Evolutionary conservation across 2,888 invertebrate species (phyloP), one percentile per base, ranked within the genome.

Genomic region (Eumerus sabulonum): DNA sequence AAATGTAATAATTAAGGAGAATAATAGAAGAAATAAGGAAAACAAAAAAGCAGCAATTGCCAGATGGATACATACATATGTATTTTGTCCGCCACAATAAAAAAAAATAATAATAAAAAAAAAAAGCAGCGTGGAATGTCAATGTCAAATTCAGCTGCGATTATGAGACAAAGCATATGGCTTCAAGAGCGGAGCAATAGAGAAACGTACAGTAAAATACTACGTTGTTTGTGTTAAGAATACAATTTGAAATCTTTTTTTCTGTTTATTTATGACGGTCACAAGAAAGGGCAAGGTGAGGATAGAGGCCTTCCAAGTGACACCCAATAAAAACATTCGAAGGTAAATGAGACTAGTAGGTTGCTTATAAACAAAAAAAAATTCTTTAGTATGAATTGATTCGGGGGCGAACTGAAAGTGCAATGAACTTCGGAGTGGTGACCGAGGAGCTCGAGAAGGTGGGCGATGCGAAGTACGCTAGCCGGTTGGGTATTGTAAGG

Each of bases 111-210:
- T 45, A 51, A 59, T 51, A 59, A 44, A 59, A 19, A 68, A 18
- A 40, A 40, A 60, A 14, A 53, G 53, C 9, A 38, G 35, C 51
- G 53, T 54, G 67, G 48, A 76, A 70, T 76, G 35, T 67, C 76
- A 76, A 38, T 60, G 67, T 74, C 56, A 67, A 54, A 44, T 56
- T 36, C 14, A 35, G 36, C 16, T 50, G 14, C 12, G 9, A 9
- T 17, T 17, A 27, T 35, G 36, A 18, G 54, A 71, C 1, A 17
- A 17, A 42, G 13, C 13, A 57, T 50, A 12, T 7, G 17, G 14
- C 35, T 12, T 9, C 12, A 11, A 35, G 44, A 38, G 44, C n/a
- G 17, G 19, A 54, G 27, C 12, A 12, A 47, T 9, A 19, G 47
- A 47, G 64, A 64, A 38, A 16, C 2, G 7, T 2, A 27, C 7